Conservation (phyloP, 2,797 vertebrate species). For the Brachymystax lenok region DNA sequence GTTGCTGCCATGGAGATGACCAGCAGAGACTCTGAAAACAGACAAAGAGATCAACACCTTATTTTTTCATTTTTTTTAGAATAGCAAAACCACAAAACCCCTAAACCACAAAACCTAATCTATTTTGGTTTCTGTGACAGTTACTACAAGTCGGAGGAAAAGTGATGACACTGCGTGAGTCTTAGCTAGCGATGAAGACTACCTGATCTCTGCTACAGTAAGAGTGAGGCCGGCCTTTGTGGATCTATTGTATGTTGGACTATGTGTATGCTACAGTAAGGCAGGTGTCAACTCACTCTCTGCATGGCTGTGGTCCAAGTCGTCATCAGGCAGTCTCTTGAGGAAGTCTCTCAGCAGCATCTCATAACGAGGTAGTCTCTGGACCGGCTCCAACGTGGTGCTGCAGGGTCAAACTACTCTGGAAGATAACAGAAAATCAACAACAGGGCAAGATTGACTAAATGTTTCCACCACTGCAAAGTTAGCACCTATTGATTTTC, state of each 20-base stretch:
- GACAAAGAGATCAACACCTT: constrained; percentile 23
- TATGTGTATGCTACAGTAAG: not conserved
- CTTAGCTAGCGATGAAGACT: too few species aligned
- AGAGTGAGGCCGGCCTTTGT: too few species aligned
- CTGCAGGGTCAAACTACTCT: constrained; percentile 83
- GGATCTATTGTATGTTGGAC: too few species aligned
- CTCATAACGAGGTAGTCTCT: constrained; percentile 88
- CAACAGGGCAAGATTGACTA: too few species aligned
- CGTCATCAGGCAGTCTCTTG: constrained; percentile 75
- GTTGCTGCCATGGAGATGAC: constrained; percentile 85
- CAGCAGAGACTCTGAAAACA: constrained; percentile 79
- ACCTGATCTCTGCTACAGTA: too few species aligned
- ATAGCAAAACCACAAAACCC: not conserved
- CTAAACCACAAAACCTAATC: not conserved
- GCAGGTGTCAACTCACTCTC: constrained; percentile 41
- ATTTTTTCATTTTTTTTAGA: too few species aligned
- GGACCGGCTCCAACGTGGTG: constrained; percentile 95
- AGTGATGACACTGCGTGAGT: too few species aligned
- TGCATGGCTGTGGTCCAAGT: constrained; percentile 71
- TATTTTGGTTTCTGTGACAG: not conserved
- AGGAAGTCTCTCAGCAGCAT: constrained; percentile 87
- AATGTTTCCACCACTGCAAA: constrained; percentile 56
- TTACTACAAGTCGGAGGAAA: not conserved
- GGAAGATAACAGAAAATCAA: too few species aligned
- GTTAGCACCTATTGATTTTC: not conserved